A percentile compares a stretch with the other conserved stretches of the same genome.
Conservation (phyloP, 2,797 vertebrate genomes). For the Apodemus agrarius region DNA sequence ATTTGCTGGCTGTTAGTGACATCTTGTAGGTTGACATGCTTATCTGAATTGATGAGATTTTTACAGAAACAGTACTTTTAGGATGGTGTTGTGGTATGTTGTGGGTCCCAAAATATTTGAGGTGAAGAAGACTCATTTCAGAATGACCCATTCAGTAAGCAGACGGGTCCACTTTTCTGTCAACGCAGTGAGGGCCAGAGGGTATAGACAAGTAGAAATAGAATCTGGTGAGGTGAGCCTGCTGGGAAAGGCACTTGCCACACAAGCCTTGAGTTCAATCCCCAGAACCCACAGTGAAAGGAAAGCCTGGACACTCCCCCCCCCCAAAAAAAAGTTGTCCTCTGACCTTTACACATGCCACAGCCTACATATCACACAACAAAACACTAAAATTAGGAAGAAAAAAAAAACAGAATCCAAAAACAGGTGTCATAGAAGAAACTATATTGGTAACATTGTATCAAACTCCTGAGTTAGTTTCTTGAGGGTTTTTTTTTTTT, state of each 20-base stretch:
- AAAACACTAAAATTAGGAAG: background rate
- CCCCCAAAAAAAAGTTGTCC: background rate
- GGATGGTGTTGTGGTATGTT: background rate
- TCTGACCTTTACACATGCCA: background rate
- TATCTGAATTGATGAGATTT: constrained; percentile 51
- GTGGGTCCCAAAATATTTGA: constrained; percentile 3
- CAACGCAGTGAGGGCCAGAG: background rate
- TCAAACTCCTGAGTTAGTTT: constrained; percentile 14
- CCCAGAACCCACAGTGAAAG: background rate
- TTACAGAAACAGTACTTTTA: constrained; percentile 36
- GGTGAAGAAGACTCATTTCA: constrained; percentile 57
- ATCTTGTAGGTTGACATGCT: constrained; percentile 5
- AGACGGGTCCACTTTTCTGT: background rate
- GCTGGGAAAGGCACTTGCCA: background rate
- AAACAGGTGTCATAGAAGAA: background rate
- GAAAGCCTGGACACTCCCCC: background rate
- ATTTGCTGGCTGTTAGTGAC: background rate
- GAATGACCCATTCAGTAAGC: background rate
- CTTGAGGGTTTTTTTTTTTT: constrained; percentile 43
- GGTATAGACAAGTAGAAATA: constrained; percentile 11
- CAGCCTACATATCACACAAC: background rate
- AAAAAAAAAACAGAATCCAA: background rate
- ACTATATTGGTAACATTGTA: background rate
- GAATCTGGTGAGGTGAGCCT: background rate
- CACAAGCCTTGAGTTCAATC: background rate